A percentile compares a stretch with the other conserved stretches of the same genome.
Conservation (phyloP, 2,113 vertebrate genomes). For the Chlorodrepanis virens region DNA sequence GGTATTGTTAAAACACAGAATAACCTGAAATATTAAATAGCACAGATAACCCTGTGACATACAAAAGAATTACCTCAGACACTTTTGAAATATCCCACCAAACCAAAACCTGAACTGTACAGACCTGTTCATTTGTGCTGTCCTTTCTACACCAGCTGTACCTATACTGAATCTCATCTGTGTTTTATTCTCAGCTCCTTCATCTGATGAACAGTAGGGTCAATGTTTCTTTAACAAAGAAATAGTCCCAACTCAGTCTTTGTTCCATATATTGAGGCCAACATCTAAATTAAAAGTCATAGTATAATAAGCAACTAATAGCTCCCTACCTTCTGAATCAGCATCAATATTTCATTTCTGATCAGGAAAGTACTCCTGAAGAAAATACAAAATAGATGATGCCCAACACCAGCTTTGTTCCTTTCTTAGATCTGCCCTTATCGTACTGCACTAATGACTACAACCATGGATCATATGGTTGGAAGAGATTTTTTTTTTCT, state of each 20-base stretch:
- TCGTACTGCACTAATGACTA: background rate
- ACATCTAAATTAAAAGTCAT: background rate
- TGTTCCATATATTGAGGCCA: background rate
- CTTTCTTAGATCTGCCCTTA: background rate
- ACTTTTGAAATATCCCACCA: background rate
- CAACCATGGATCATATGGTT: background rate
- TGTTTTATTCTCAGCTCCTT: background rate
- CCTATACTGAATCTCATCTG: background rate
- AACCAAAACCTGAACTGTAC: background rate
- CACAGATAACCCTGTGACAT: background rate
- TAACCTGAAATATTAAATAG: background rate
- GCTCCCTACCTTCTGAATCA: background rate
- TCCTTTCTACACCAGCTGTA: background rate
- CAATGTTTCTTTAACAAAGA: background rate
- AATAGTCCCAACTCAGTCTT: background rate
- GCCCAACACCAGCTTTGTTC: rapidly evolving
- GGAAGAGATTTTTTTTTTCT: background rate
- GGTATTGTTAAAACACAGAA: background rate
- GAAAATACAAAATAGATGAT: background rate
- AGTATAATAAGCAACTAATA: background rate
- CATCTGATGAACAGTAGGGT: background rate
- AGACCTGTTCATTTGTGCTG: background rate
- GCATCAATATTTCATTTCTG: background rate
- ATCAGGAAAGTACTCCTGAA: background rate
- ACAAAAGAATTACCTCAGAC: background rate